Base-by-base conservation (phyloP, 2,888 invertebrate genomes). In the Argynnis bischoffii region DNA sequence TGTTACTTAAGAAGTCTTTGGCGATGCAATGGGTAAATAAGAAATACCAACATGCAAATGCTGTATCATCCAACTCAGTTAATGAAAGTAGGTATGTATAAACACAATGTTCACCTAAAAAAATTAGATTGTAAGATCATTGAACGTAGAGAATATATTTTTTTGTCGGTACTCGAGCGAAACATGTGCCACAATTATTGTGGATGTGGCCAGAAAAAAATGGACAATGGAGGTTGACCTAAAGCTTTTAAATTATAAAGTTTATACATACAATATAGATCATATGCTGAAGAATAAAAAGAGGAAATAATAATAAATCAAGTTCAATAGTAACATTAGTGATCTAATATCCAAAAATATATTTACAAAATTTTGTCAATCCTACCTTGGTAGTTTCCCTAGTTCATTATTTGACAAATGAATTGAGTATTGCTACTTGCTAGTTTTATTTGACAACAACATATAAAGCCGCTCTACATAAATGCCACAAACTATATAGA, bases 201-300 rank as follows among this genome's bases (percentile, higher is more conserved):
- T 89, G 90, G 91, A 92, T 92, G 92, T 92, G 92, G 92, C 92
- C 82, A 89, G 85, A 91, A 91, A 92, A 80, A 91, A 89, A 87
- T 79, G 75, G 77, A 89, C 88, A 92, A 90, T 88, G 89, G 87
- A 85, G 79, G 82, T 79, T 64, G 66, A 55, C 63, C 67, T 51
- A 61, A 31, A 51, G 31, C 18, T 61, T 51, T 13, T 6, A 14
- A 60, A 60, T 6, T 15, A 8, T 61, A 61, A 31, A 50, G n/a
- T n/a, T 13, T 61, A 35, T 35, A n/a, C 6, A 50, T 18, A 50
- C 18, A 51, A n/a, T 26, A 26, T 18, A 35, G 16, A 1, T 51
- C 31, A 61, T 35, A 16, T 8, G 6, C 3, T 18, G 11, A 26
- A 26, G 11, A 15, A 21, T 15, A n/a, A 11, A 1, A n/a, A 41